Evolutionary conservation across 2,888 invertebrate species (phyloP), one percentile per base, ranked within the genome.

Genomic region (Pyrgus malvae): DNA sequence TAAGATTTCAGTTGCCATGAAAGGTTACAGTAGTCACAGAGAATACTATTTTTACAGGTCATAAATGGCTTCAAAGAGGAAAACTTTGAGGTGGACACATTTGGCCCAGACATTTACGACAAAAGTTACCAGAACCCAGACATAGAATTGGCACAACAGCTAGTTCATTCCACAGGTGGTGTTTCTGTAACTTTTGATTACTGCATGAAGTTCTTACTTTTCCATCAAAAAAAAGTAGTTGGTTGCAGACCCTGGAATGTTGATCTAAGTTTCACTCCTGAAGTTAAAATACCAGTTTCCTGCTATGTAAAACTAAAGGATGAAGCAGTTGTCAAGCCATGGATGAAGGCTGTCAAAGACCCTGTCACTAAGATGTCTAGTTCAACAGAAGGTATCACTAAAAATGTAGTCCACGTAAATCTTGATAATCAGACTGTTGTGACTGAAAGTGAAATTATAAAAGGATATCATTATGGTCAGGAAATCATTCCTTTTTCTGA

Each of bases 221-320:
- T 90, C 62, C 92, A 92, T 60, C 90, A 91, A 56, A 91, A 91
- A 59, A 91, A 84, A 64, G 70, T 71, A 40, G 71, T 81, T 0
- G 87, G 85, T 27, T 84, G 93, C 0, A 83, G 85, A 55, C 89
- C 92, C 0, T 95, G 95, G 94, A 93, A 94, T 80, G 90, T 91
- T 23, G 90, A 91, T 53, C 75, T 95, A 40, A 91, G 91, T 46
- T 91, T 93, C 60, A 93, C 93, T 2, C 84, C 90, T 1, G 82
- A 91, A 59, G 90, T 95, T 19, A 80, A 85, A 59, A 93, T 95
- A 58, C 92, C 92, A 8, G 86, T 95, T 3, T 90, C 92, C 27
- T 87, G 91, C 17, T 93, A 91, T 64, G 88, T 83, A 17, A 78
- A 78, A 69, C 75, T 91, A 2, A 91, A 90, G 72, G 90, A 91